Base-by-base conservation (phyloP, 2,113 vertebrate species). In the Equus quagga region DNA sequence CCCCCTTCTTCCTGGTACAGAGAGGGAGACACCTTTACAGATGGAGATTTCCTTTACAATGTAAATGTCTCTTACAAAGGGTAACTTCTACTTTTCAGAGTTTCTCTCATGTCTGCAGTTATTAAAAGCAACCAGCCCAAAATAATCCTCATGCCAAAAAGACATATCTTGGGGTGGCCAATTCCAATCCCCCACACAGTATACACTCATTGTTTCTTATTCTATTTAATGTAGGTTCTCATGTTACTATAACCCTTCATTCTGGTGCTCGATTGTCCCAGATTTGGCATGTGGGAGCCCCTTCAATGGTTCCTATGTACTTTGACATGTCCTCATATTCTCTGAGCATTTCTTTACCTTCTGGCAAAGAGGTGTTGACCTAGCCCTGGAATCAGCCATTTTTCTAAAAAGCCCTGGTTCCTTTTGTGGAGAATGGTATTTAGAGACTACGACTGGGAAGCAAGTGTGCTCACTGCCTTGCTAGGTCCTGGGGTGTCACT, bases 341-440 rank as follows among this genome's bases (percentile, higher is more conserved):
- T 31, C 21, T 95, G 83, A 89, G 54, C 44, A 4, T 70, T 65
- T 54, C 26, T 69, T 95, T 64, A 79, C 15, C 84, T 81, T 81
- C 36, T 81, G 46, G 13, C 14, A 19, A 73, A 64, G 62, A 44
- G 15, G 58, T 41, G 36, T 67, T 33, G 62, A 65, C 17, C 1
- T 67, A 73, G 10, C 62, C 14, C 24, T 81, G 26, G 11, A 88
- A 64, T 56, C 23, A 41, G 56, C 24, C 54, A 14, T 92, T 82
- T 62, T 24, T 62, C 76, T 21, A 60, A 46, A 75, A 51, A 49
- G n/a, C 4, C 1, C 46, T 26, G 56, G 41, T 54, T 96, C 14
- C 31, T 73, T 90, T 96, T n/a, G 14, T 51, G 67, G 21, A 82
- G 10, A 69, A 28, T 31, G 49, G 10, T 69, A 14, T 64, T 31